Evolutionary conservation across 2,888 invertebrate species (phyloP), one percentile per base, ranked within the genome.

Genomic region (Stenodema calcarata): DNA sequence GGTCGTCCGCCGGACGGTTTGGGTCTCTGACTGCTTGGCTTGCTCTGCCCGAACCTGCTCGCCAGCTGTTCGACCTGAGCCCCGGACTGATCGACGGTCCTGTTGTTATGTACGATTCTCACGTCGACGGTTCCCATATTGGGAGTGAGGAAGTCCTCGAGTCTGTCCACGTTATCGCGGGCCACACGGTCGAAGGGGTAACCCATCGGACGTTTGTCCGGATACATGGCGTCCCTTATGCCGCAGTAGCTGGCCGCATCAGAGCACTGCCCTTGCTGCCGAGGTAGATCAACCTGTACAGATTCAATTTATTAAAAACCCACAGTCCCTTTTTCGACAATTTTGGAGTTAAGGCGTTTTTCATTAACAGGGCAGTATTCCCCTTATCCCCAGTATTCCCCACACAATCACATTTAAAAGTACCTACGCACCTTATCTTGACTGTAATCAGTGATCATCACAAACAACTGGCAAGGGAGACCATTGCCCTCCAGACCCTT

Each of bases 171-270:
- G 0, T 93, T 92, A 30, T 91, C 90, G 0, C 94, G 92, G n/a
- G 94, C 93, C 87, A 93, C 92, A 27, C 95, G 92, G 91, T 95
- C 95, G 92, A 95, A 95, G 14, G 97, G 97, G 92, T 93, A 97
- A 75, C 97, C 97, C 97, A 97, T 97, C 7, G 95, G 91, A 86
- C 95, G 93, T 50, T 93, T 93, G 91, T 97, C 97, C 0, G 97
- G 97, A 91, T 96, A 97, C 89, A 94, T 92, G 86, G 93, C 93
- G 91, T 96, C 95, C 84, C 94, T 93, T 27, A 96, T 92, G 0
- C 97, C 97, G 89, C 97, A 97, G 91, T 94, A 97, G 89, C 95
- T 95, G 81, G 94, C 93, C 0, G 96, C 96, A 90, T 96, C 95
- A 69, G 93, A 94, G 91, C 96, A 96, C 44, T 41, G 41, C 23